Base-by-base conservation (phyloP, 53 echinoderm and acorn worm genomes). In the Henricia sp. region DNA sequence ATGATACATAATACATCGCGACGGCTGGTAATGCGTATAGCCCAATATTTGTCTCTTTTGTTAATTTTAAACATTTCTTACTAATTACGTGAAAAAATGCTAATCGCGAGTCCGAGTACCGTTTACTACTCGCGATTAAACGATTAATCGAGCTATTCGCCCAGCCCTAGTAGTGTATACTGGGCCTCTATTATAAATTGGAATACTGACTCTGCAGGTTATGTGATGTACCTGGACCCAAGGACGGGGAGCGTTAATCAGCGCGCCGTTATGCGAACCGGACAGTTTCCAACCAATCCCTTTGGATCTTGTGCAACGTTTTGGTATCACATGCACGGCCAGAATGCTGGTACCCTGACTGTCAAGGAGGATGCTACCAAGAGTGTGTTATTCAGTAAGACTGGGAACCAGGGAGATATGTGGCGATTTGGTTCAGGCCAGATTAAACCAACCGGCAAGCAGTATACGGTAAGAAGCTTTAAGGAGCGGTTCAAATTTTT, bases 251-350 rank as follows among this genome's bases (percentile, higher is more conserved):
- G 5, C 43, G 35, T 10, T 0, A 85, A 68, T 6, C 71, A 91
- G 20, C 54, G 48, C 27, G 85, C 94, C 1, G 68, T 82, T 57
- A 73, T 88, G 82, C 66, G 32, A 20, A 93, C 87, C 62, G 83
- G 65, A 4, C 84, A 75, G 38, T 83, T 74, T 63, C 83, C 57
- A 2, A 52, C 67, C 0, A 83, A 82, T 10, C 12, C 66, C 64
- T 56, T 70, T 51, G 89, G 83, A 5, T 72, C 73, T 23, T 93
- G 94, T 34, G 86, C 85, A 27, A 84, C 84, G 50, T 96, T 96
- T 86, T 96, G 93, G 93, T 92, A 94, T 28, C 90, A 96, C 72
- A 96, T 96, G 96, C 94, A 94, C 76, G 93, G 96, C 20, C 33
- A 59, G 48, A 82, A 82, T 19, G 67, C 85, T 3, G 91, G 88